phyloP scores from a whole-genome alignment of 2,113 vertebrate genomes.

The Upupa epops region DNA sequence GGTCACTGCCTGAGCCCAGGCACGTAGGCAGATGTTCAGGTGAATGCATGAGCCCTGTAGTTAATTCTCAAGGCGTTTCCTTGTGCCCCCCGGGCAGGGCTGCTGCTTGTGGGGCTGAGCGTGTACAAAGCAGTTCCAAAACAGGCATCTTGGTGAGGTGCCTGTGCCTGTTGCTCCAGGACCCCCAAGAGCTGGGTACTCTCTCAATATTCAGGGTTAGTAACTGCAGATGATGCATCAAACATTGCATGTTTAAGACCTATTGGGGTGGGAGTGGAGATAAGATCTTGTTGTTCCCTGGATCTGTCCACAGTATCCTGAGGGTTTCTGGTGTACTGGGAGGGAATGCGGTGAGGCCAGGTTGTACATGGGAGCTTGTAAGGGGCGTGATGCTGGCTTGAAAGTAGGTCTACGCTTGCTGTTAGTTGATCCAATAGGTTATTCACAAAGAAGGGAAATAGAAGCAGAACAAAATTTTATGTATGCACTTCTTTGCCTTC shows the following conservation, averaged over 20 bases:
- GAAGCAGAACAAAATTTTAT: background rate
- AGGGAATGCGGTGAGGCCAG: rapidly evolving
- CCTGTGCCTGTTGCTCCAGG: background rate
- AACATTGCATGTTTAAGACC: background rate
- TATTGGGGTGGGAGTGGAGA: background rate
- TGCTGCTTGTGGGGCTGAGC: background rate
- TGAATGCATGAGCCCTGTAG: rapidly evolving
- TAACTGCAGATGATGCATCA: background rate
- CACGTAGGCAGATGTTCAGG: background rate
- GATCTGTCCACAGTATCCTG: background rate
- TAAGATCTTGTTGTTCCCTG: background rate
- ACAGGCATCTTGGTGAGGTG: rapidly evolving
- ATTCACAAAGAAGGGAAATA: background rate
- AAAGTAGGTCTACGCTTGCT: rapidly evolving
- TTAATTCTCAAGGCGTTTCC: background rate
- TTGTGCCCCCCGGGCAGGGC: background rate
- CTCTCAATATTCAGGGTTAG: background rate
- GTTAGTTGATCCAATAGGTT: background rate
- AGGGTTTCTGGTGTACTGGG: background rate
- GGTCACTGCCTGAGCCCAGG: background rate
- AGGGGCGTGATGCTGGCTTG: background rate
- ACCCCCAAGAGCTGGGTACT: rapidly evolving
- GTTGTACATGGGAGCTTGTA: background rate
- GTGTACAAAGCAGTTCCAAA: background rate
- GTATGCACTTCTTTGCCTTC: background rate